Evolutionary conservation across 2,888 invertebrate genomes (phyloP), one percentile per base, ranked within the genome.

Genomic region (Patella depressa): DNA sequence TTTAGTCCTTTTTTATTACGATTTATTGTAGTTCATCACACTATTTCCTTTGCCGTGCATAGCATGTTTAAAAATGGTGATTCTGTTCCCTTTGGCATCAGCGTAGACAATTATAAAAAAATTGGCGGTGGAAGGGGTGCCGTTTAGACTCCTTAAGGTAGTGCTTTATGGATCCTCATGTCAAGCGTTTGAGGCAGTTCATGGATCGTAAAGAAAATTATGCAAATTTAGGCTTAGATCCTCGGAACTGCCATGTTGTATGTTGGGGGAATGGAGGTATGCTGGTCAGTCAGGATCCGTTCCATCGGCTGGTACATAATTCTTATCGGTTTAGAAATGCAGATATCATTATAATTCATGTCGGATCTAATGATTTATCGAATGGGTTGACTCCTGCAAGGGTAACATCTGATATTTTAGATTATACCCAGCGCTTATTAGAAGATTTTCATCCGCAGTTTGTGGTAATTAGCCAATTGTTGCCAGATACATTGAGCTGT

Each of bases 361-460:
- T 65, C 19, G 65, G 65, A n/a, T 19, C 65, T 19, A 65, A 65
- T 65, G 65, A 65, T 24, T 65, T 65, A 24, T 65, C 19, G n/a
- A 12, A 65, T n/a, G 19, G 24, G 12, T 19, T 24, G n/a, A 24
- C n/a, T 19, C 65, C 65, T 12, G 24, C 19, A 19, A n/a, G 12
- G 24, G 11, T 19, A 24, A 19, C 19, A 12, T 65, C 3, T 1
- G 65, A 65, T 24, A 65, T 65, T 19, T n/a, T 65, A 11, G n/a
- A n/a, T 19, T 65, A 19, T 65, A 19, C 65, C 11, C 19, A 65
- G 24, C 65, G 14, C 19, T n/a, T 65, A 24, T 12, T 19, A 7
- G 24, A 24, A 24, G 34, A 65, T 65, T 65, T 7, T n/a, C n/a
- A 65, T 11, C 65, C 65, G 9, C n/a, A 65, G 5, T 65, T n/a